A percentile compares a stretch with the other conserved stretches of the same genome.
Conservation (phyloP, 2,113 vertebrate species). For the Oryzias melastigma region DNA sequence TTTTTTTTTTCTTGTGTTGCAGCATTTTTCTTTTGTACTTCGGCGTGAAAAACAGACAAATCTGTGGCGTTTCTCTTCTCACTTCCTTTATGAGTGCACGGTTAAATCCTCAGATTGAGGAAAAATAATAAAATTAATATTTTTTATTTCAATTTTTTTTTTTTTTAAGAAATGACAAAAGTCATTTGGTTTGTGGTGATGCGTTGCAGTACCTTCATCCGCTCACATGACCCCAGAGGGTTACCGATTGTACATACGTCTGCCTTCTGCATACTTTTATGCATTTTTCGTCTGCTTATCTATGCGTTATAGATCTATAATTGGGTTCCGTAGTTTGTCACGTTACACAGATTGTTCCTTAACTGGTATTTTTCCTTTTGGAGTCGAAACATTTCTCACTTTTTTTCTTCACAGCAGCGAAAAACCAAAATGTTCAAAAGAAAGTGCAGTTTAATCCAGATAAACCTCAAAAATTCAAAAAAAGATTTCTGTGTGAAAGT, state of each 20-base stretch:
- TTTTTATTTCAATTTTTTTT: conserved; percentile 32
- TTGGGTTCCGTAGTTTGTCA: too few relatives aligned
- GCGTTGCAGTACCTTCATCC: conserved; percentile 16
- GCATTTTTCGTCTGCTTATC: conserved; percentile 33
- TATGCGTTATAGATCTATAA: conserved; percentile 24
- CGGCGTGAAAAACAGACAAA: conserved; percentile 68
- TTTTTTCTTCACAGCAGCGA: conserved; percentile 61
- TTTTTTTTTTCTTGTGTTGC: background rate
- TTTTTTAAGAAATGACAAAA: conserved; percentile 25
- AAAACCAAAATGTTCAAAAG: conserved; percentile 35
- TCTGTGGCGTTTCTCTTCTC: conserved; percentile 33
- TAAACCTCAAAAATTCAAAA: too few relatives aligned
- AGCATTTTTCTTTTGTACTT: conserved; percentile 75
- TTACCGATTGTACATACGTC: conserved; percentile 40
- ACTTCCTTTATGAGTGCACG: conserved; percentile 61
- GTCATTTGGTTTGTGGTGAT: conserved; percentile 28
- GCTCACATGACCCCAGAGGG: conserved; percentile 23
- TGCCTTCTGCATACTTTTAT: conserved; percentile 48
- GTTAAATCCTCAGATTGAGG: conserved; percentile 79
- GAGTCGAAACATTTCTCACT: conserved; percentile 10
- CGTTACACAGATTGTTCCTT: too few relatives aligned
- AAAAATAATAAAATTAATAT: conserved; percentile 42
- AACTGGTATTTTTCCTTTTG: background rate
- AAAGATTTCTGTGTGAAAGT: too few relatives aligned
- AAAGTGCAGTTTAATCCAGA: conserved; percentile 26